Conservation (phyloP, 2,888 invertebrate genomes). For the Coelinius sp. region DNA sequence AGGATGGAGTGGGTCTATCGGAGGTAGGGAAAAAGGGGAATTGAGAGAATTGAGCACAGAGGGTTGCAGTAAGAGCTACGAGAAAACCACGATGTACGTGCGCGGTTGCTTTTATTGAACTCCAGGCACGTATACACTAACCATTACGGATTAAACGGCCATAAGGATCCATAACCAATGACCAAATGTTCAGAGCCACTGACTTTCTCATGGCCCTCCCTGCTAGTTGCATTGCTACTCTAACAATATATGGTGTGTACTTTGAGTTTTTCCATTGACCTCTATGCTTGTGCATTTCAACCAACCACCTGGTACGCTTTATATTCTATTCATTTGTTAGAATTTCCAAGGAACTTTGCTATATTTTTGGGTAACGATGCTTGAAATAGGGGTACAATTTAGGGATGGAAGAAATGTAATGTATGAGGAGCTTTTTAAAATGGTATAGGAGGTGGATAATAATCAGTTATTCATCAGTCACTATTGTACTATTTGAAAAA, state of each 20-base stretch:
- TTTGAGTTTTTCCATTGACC: neutral
- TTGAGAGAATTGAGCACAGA: neutral
- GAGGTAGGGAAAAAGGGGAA: slow-evolving; percentile 7
- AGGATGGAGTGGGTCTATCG: slow-evolving; percentile 13
- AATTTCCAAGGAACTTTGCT: neutral
- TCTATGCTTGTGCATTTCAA: neutral
- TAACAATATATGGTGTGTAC: slow-evolving; percentile 20
- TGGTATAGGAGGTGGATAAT: too few relatives aligned
- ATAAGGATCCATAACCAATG: slow-evolving; percentile 57
- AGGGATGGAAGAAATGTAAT: neutral
- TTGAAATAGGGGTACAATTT: neutral
- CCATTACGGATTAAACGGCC: slow-evolving; percentile 58
- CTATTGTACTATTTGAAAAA: too few relatives aligned
- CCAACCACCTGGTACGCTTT: neutral
- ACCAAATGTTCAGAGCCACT: slow-evolving; percentile 33
- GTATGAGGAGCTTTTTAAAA: neutral
- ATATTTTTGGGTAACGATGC: neutral
- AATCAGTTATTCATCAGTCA: too few relatives aligned
- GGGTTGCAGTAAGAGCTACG: slow-evolving; percentile 14
- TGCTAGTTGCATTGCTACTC: slow-evolving; percentile 19
- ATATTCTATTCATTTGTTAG: neutral
- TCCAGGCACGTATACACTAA: slow-evolving; percentile 53
- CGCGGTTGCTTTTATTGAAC: slow-evolving; percentile 48
- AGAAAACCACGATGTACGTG: slow-evolving; percentile 43
- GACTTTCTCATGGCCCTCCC: slow-evolving; percentile 28